Percentiles rank a stretch among this genome's conserved stretches.
Evolutionary conservation across 2,888 invertebrate species (phyloP).

Genomic region (Nezara viridula): DNA sequence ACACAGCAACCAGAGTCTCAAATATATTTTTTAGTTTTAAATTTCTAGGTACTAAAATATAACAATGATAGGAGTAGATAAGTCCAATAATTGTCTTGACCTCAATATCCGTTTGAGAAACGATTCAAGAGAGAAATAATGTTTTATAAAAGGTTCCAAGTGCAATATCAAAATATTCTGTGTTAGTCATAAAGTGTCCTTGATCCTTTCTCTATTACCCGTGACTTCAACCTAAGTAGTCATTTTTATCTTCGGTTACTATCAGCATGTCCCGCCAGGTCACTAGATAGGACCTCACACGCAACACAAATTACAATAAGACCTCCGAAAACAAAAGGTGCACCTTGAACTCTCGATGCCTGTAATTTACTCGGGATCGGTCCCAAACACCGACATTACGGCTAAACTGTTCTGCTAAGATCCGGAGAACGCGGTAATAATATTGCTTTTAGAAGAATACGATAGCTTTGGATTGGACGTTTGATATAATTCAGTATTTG

Average conservation of each 20-base stretch:
- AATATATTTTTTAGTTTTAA: no score
- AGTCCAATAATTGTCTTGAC: no score
- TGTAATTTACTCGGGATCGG: conserved; percentile 4
- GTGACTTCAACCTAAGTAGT: background rate
- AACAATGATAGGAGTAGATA: no score
- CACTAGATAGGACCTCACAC: conserved; percentile 7
- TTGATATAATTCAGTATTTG: background rate
- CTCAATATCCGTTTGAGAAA: no score
- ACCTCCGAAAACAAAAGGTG: conserved; percentile 41
- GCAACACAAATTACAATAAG: conserved; percentile 15
- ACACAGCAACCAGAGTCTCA: no score
- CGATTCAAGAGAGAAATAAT: no score
- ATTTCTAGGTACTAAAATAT: no score
- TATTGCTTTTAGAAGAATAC: background rate
- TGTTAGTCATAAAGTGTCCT: background rate
- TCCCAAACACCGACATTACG: background rate
- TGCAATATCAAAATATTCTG: background rate
- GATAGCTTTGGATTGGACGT: background rate
- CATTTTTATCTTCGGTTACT: background rate
- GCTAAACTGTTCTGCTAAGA: background rate
- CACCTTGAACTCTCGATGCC: background rate
- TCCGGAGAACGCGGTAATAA: background rate
- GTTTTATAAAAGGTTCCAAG: no score
- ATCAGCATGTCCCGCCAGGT: background rate
- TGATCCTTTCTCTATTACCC: conserved; percentile 23